Base-by-base conservation (phyloP, 2,797 vertebrate species). In the Anguilla marmorata region DNA sequence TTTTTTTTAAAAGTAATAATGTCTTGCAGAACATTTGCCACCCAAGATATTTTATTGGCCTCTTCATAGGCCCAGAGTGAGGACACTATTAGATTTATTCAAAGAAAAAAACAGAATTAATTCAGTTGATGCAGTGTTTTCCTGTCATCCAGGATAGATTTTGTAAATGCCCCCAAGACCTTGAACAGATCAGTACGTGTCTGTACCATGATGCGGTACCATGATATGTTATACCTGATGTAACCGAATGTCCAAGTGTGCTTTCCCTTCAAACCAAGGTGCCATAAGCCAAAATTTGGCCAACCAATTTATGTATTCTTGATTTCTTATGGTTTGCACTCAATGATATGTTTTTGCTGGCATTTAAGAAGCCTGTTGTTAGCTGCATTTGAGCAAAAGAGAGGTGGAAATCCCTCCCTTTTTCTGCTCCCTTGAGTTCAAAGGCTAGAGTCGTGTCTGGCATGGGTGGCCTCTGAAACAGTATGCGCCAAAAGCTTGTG, bases 401-500 rank as follows among this genome's bases (percentile, higher is more conserved):
- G 50, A 84, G 80, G 50, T 50, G 80, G 52, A 56, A 58, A 2
- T 24, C 52, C 52, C n/a, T 50, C 41, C 21, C 45, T 84, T 84
- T 84, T 58, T 30, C 8, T n/a, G 45, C 52, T 84, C 24, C 12
- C 3, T 19, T 54, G 69, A 76, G 45, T 33, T 48, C 33, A n/a
- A 50, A 86, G 45, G 60, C 48, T 41, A 37, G 45, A 66, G 56
- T 84, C 48, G 45, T 52, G 79, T 84, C 45, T 87, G 37, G 76
- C 86, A 48, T 11, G 45, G 79, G 63, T 66, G 33, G 83, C 83
- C 83, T 84, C 6, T 33, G 37, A 88, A 85, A 88, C 83, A 84
- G n/a, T 56, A 84, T 33, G 30, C 72, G 82, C 56, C 86, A 87
- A 87, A 87, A 50, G 41, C 82, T 85, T 88, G 30, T 45, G 79